Evolutionary conservation across 2,797 vertebrate genomes (phyloP).

Genomic region (Hypotaenidia philippensis): DNA sequence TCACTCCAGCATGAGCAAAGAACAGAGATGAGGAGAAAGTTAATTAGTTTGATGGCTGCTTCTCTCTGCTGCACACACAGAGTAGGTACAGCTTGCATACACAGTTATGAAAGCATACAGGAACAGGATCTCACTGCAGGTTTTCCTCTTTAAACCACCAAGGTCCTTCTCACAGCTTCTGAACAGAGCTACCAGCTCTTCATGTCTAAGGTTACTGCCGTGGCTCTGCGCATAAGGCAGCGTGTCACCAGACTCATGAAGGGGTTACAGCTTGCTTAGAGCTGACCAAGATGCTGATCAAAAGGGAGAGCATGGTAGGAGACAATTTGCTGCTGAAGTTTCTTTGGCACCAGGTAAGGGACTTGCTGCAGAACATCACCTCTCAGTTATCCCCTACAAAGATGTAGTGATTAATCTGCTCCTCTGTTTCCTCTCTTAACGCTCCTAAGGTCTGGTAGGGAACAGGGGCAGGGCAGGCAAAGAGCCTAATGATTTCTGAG

Average conservation of each 20-base stretch:
- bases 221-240: not conserved
- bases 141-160: not conserved
- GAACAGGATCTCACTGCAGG: not conserved
- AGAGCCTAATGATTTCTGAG: not conserved
- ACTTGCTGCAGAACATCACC: not conserved
- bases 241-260: not conserved
- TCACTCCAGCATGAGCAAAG: slow-evolving; percentile 3
- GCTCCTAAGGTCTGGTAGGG: not conserved
- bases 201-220: fast-evolving
- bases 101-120: not conserved
- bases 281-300: not conserved
- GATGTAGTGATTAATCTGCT: not conserved
- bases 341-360: not conserved
- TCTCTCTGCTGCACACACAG: not conserved
- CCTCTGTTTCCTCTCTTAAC: fast-evolving
- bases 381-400: not conserved
- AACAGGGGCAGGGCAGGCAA: not conserved
- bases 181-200: not conserved
- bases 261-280: not conserved
- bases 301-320: not conserved
- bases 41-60: not conserved
- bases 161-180: not conserved
- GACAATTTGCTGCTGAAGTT: not conserved
- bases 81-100: not conserved
- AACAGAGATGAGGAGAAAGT: slow-evolving; percentile 29